Conservation (phyloP, 2,888 invertebrate genomes). For the Pocota personata region DNA sequence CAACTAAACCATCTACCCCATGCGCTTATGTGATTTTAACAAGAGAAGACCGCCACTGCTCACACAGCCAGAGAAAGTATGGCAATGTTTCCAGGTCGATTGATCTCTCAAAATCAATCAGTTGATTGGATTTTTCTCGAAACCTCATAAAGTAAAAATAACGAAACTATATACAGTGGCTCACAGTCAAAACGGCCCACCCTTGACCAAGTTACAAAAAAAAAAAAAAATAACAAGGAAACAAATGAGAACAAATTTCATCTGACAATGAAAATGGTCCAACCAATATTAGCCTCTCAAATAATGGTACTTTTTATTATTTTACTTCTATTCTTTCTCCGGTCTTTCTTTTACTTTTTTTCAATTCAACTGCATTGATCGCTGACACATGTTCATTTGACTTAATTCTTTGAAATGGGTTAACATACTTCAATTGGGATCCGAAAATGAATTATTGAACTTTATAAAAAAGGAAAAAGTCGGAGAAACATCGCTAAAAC, state of each 20-base stretch:
- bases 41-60: too few species aligned
- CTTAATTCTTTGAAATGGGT: neutral
- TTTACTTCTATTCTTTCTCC: neutral
- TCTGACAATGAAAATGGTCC: conserved; percentile 9
- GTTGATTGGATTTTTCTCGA: too few species aligned
- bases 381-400: neutral
- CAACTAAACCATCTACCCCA: too few species aligned
- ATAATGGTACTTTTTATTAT: neutral
- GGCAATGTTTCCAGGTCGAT: too few species aligned
- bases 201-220: too few species aligned
- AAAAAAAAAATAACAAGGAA: neutral
- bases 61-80: too few species aligned
- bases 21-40: too few species aligned
- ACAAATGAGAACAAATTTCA: neutral
- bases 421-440: too few species aligned
- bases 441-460: neutral
- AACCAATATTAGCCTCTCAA: neutral
- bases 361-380: neutral
- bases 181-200: neutral
- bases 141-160: too few species aligned
- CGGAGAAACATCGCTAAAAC: neutral
- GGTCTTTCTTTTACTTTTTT: neutral
- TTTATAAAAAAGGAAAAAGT: neutral
- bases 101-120: too few species aligned
- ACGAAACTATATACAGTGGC: too few species aligned